These are phyloP conservation scores for Alethe diademata DNA, from an alignment of 2,113 vertebrate genomes.

Conservation along the genomic window DNA sequence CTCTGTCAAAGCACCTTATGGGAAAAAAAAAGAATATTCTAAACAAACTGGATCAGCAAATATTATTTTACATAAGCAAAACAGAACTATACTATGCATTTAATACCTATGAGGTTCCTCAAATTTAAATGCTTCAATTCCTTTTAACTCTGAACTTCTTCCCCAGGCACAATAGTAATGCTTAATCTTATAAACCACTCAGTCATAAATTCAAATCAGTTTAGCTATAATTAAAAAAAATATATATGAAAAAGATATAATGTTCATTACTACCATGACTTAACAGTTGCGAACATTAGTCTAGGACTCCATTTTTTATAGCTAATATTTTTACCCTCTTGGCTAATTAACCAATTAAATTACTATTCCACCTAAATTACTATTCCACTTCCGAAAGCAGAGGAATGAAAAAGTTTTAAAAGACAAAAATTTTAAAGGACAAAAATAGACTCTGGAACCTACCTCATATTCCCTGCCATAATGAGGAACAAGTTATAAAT, in stretches of 20 bases:
- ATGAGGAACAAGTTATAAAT: conserved; percentile 95
- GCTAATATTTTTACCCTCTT: neutral
- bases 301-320: neutral
- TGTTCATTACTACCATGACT: neutral
- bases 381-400: neutral
- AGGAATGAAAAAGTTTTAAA: neutral
- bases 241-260: neutral
- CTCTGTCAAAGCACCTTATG: neutral
- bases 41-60: neutral
- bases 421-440: neutral
- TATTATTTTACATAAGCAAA: neutral
- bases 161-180: neutral
- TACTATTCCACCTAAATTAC: neutral
- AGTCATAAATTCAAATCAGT: neutral
- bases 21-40: neutral
- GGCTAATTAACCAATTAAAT: neutral
- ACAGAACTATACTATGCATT: neutral
- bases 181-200: neutral
- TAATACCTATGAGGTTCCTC: neutral
- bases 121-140: neutral
- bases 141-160: neutral
- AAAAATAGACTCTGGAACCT: conserved; percentile 60
- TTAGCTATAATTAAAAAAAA: neutral
- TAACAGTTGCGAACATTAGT: neutral
- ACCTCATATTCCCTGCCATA: conserved; percentile 93